Base-by-base conservation (phyloP, 2,888 invertebrate species). In the Vesta saturnalis region DNA sequence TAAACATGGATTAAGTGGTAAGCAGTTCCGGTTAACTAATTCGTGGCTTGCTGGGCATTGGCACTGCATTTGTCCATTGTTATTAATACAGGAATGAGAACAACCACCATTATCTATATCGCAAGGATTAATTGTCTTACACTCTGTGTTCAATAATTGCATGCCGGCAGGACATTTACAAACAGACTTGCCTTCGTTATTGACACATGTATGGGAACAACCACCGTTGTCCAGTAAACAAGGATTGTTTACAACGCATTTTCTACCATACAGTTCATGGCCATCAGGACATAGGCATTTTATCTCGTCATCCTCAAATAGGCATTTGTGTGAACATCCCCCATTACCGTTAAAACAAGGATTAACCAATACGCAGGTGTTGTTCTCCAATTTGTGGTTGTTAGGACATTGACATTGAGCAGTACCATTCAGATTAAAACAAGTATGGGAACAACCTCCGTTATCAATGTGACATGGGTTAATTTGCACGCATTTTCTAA, bases 131-230 rank as follows among this genome's bases (percentile, higher is more conserved):
- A 82, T 52, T 59, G 84, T 82, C n/a, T 46, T 64, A 79, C 83
- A 81, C 21, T 79, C 76, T 30, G 74, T 60, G 0, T 62, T 57
- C 60, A 78, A 79, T 1, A 83, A 65, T 1, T 72, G 73, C 69
- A 81, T 82, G 1, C 86, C 86, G 2, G 82, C 73, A 0, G 85
- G 85, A 66, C 88, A 88, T 1, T 76, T 77, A 71, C 89, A 90
- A 18, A 80, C 77, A 21, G 82, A 82, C 49, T 84, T 78, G 0
- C 87, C 87, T 1, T 80, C 79, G 60, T 86, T 85, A 49, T 83
- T 79, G 1, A 77, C 47, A 75, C 91, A 92, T n/a, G 84, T 81
- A 69, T 91, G 89, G 5, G 87, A 86, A 78, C 91, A 92, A 52
- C 88, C 89, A 0, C 89, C 89, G 71, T 90, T 90, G 55, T 86